Evolutionary conservation across 2,113 vertebrate species (phyloP), one percentile per base, ranked within the genome.

Genomic region (Triplophysa rosa): DNA sequence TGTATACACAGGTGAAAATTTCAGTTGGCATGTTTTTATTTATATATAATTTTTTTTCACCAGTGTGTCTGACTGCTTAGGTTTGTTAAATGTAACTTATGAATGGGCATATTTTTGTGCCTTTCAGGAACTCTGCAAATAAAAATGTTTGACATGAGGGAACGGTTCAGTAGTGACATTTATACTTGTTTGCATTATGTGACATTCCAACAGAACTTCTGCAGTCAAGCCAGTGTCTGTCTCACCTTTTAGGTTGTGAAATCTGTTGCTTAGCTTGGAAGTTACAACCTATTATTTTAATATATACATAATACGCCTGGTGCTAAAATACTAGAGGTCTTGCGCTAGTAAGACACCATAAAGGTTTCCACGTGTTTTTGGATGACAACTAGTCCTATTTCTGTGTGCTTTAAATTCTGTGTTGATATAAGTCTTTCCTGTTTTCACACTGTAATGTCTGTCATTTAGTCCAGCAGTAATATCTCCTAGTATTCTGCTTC

Each of bases 271-370:
- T 29, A 71, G 14, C 49, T 63, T 75, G 42, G 33, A 83, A 59
- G 67, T 77, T 83, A 61, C 64, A 26, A 77, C 42, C 54, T 77
- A 71, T 85, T 87, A 56, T 78, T 80, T 80, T 42, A 84, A 73
- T 80, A 76, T 70, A 37, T 37, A 37, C 33, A 37, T 37, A 37
- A 37, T 37, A 37, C 33, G 33, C 33, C 78, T 81, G 62, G 74
- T 77, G 82, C 77, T 87, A 82, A 79, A 81, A 82, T 67, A 66
- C 79, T 80, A 86, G 76, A 79, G 61, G 59, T 83, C 64, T 68
- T 47, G 54, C 56, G 63, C 65, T 77, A 74, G 52, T 76, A 76
- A 78, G 58, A 47, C 65, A 21, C 42, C 33, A 37, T 45, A 12
- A 45, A 45, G 8, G 11, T 45, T 37, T 37, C 33, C 33, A 45